Base-by-base conservation (phyloP, 2,888 invertebrate genomes). In the Rhamphomyia laevipes region DNA sequence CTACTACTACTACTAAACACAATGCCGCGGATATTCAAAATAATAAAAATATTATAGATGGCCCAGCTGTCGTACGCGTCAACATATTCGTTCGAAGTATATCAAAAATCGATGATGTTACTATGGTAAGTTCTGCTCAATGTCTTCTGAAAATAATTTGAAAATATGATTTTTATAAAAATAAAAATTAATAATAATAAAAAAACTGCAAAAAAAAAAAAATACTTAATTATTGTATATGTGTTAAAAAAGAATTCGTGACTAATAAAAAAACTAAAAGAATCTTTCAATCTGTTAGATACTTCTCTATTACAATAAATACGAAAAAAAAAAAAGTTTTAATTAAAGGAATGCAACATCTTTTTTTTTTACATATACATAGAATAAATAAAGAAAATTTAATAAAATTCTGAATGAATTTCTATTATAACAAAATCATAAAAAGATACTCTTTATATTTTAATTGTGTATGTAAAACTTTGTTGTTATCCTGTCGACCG, bases 51-150 rank as follows among this genome's bases (percentile, higher is more conserved):
- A n/a, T n/a, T 61, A 71, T 74, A 82, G 88, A 88, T 86, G 93
- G 93, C 73, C 91, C 93, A 72, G 90, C 93, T 73, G 82, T 88
- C 77, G 93, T 94, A 75, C 83, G 83, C 78, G 92, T 94, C 82
- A 94, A 94, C 87, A 91, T 94, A 80, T 91, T 90, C 85, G 88
- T 94, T 77, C 81, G 94, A 82, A 94, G 93, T 87, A 91, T 95
- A 80, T 91, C 92, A 78, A 92, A 93, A 82, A 94, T 94, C 80
- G 93, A 94, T 85, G 94, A 94, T 81, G 92, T 94, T 76, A 93
- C 91, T 67, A 94, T 94, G 94, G 94, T 94, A 88, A 91, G 91
- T 90, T 73, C 45, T 51, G n/a, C 3, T 27, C 6, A 27, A 27
- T 7, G 23, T 40, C n/a, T n/a, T n/a, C n/a, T 18, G 4, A 42